A percentile compares a stretch with the other conserved stretches of the same genome.
phyloP scores from a whole-genome alignment of 2,888 invertebrate genomes.

The Gryllus longicercus region DNA sequence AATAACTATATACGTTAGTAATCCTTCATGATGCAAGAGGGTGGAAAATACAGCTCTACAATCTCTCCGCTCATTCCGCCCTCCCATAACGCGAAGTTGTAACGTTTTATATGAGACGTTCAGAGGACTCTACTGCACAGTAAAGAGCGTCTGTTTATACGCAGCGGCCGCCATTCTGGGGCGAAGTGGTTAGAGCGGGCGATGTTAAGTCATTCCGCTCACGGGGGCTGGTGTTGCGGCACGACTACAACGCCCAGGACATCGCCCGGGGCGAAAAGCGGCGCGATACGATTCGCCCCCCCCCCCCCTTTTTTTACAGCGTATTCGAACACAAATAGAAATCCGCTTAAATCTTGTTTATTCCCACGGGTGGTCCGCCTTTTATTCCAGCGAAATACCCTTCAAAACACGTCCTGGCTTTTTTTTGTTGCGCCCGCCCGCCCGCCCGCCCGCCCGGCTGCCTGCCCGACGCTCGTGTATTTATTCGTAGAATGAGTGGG shows the following conservation, averaged over 20 bases:
- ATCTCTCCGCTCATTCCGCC: too few species aligned
- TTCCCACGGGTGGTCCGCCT: not conserved
- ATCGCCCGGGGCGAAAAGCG: too few species aligned
- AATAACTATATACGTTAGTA: too few species aligned
- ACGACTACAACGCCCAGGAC: too few species aligned
- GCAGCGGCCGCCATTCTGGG: too few species aligned
- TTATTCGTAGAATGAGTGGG: not conserved
- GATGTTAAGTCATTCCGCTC: too few species aligned
- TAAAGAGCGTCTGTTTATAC: not conserved
- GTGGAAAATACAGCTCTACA: too few species aligned
- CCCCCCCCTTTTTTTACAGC: not conserved
- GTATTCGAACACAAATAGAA: not conserved
- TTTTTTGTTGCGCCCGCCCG: not conserved
- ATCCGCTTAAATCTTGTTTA: conserved; percentile 5
- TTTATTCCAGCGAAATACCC: not conserved
- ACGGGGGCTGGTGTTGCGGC: too few species aligned
- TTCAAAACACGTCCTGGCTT: not conserved
- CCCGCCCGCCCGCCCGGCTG: not conserved
- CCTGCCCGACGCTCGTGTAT: not conserved
- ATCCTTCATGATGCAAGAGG: too few species aligned
- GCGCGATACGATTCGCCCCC: not conserved
- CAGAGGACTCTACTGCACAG: not conserved
- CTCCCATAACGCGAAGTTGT: too few species aligned
- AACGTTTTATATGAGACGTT: too few species aligned
- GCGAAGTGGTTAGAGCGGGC: too few species aligned